Percentiles rank a stretch among this genome's conserved stretches.
These are phyloP conservation scores for Micrastur ruficollis DNA, from an alignment of 2,797 vertebrate genomes.

Conservation along the genomic window DNA sequence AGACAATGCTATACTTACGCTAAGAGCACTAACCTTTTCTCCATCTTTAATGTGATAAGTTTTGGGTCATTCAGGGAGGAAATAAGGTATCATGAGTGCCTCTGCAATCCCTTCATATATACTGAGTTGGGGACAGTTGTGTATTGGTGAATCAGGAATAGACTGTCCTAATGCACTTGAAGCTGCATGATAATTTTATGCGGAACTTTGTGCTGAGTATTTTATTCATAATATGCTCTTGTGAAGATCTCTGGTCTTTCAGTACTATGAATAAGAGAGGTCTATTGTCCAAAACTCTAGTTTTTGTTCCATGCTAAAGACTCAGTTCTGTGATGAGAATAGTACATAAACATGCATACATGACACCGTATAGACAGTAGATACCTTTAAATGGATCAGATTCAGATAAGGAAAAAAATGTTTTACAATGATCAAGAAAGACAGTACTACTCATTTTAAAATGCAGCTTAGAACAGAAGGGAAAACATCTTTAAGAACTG, in stretches of 20 bases:
- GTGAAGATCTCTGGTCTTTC: background rate
- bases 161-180: background rate
- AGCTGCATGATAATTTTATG: background rate
- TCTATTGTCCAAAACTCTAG: background rate
- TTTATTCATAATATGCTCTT: background rate
- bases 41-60: background rate
- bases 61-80: background rate
- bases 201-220: background rate
- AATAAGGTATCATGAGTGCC: background rate
- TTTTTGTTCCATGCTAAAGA: background rate
- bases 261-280: background rate
- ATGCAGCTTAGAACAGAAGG: background rate
- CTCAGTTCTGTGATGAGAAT: background rate
- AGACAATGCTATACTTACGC: background rate
- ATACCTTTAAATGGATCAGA: background rate
- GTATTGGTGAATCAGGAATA: background rate
- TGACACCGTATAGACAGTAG: background rate
- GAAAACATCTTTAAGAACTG: background rate
- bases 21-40: background rate
- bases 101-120: background rate
- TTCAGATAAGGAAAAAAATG: background rate
- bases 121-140: background rate
- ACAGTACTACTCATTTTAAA: background rate
- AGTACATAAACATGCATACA: accelerated
- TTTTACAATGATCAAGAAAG: background rate